These are phyloP conservation scores for Arion vulgaris DNA, from an alignment of 1,140 invertebrate genomes.

Conservation along the genomic window DNA sequence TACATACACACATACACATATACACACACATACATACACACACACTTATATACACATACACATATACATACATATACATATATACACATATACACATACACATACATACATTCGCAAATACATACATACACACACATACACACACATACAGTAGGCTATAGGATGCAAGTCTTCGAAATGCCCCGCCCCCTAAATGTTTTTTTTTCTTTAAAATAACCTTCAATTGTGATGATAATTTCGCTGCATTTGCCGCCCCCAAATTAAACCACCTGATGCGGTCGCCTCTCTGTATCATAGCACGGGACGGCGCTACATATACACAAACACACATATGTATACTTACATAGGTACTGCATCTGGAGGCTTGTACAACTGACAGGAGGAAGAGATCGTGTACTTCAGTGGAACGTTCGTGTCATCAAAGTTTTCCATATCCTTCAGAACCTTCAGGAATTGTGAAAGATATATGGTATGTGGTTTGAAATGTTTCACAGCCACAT, in stretches of 20 bases:
- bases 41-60: not conserved
- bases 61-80: not conserved
- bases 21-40: conserved; percentile 19
- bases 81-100: not conserved
- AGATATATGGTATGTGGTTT: too few relatives aligned
- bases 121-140: not conserved
- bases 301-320: conserved; percentile 18
- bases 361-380: not conserved
- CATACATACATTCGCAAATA: conserved; percentile 25
- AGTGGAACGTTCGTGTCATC: not conserved
- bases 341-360: not conserved
- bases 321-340: not conserved
- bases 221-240: too few relatives aligned
- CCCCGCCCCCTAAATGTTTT: too few relatives aligned
- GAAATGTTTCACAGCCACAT: too few relatives aligned
- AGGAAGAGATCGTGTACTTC: not conserved
- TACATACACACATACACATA: conserved; percentile 1
- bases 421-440: not conserved
- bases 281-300: too few relatives aligned
- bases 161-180: too few relatives aligned
- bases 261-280: too few relatives aligned
- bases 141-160: too few relatives aligned
- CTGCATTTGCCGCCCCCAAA: too few relatives aligned
- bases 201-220: too few relatives aligned
- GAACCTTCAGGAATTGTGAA: not conserved